phyloP scores from a whole-genome alignment of 2,113 vertebrate genomes.

The Mus spicilegus region DNA sequence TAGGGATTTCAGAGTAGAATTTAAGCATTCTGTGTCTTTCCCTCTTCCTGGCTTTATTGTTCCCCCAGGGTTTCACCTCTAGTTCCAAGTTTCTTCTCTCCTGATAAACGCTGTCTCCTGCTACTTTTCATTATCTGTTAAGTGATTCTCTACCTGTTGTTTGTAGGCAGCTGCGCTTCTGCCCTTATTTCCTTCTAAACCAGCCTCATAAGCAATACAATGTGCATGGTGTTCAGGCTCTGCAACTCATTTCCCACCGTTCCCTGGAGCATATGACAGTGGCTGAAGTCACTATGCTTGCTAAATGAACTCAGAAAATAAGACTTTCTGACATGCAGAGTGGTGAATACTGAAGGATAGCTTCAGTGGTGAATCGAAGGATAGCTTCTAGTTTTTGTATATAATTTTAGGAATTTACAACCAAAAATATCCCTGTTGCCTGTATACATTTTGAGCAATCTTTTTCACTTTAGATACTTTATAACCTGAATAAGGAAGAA shows the following conservation, averaged over 20 bases:
- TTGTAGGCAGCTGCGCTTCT: constrained; percentile 59
- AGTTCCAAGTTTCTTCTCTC: constrained; percentile 31
- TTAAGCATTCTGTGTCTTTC: constrained; percentile 7
- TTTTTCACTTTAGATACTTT: background rate
- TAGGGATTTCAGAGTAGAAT: background rate
- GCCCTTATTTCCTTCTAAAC: constrained; percentile 63
- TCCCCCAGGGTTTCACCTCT: constrained; percentile 56
- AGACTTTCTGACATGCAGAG: background rate
- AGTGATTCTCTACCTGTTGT: constrained; percentile 66
- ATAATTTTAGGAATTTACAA: background rate
- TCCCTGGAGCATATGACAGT: constrained; percentile 35
- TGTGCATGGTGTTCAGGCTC: constrained; percentile 26
- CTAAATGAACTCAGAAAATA: background rate
- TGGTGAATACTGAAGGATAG: background rate
- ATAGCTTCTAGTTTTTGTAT: background rate
- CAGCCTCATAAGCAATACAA: constrained; percentile 32
- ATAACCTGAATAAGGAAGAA: background rate
- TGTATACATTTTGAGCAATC: background rate
- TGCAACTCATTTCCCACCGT: constrained; percentile 52
- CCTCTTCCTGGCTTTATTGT: constrained; percentile 17
- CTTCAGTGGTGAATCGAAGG: background rate
- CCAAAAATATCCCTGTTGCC: background rate
- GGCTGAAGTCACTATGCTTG: background rate
- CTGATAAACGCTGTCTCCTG: constrained; percentile 35
- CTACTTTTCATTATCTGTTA: constrained; percentile 72